phyloP scores from a whole-genome alignment of 2,888 invertebrate species.

The Watsonalla cultraria region DNA sequence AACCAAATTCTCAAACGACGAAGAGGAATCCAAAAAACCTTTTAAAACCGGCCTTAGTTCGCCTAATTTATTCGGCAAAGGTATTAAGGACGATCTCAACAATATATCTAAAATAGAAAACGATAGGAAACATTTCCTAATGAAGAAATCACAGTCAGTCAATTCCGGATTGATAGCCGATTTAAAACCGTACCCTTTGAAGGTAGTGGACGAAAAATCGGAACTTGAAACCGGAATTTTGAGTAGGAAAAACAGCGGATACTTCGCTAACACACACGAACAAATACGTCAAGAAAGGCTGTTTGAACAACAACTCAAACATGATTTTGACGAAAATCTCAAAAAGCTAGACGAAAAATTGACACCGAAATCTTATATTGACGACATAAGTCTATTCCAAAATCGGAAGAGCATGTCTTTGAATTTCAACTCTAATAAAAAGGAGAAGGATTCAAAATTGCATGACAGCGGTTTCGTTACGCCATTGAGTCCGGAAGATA shows the following conservation, averaged over 20 bases:
- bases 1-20: constrained; percentile 58
- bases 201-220: constrained; percentile 68
- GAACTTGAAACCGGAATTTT: constrained; percentile 5
- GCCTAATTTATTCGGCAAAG: constrained; percentile 66
- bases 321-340: constrained; percentile 68
- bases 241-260: constrained; percentile 55
- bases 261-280: constrained; percentile 84
- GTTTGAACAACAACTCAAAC: constrained; percentile 68
- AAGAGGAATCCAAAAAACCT: constrained; percentile 51
- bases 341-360: constrained; percentile 53
- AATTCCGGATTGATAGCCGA: constrained; percentile 61
- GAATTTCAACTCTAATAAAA: constrained; percentile 46
- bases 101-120: constrained; percentile 38
- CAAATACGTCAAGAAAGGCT: constrained; percentile 82
- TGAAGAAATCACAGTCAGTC: constrained; percentile 70
- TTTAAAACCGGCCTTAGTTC: constrained; percentile 60
- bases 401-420: constrained; percentile 58
- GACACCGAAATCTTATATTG: constrained; percentile 43
- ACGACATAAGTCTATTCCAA: constrained; percentile 54
- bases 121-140: constrained; percentile 47
- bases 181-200: constrained; percentile 58
- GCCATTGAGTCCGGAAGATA: constrained; percentile 76
- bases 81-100: constrained; percentile 37
- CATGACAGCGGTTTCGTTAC: constrained; percentile 83
- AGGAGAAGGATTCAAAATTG: constrained; percentile 23